These are phyloP conservation scores for Drosophila crucigera DNA, from an alignment of 2,888 invertebrate genomes.

Conservation along the genomic window DNA sequence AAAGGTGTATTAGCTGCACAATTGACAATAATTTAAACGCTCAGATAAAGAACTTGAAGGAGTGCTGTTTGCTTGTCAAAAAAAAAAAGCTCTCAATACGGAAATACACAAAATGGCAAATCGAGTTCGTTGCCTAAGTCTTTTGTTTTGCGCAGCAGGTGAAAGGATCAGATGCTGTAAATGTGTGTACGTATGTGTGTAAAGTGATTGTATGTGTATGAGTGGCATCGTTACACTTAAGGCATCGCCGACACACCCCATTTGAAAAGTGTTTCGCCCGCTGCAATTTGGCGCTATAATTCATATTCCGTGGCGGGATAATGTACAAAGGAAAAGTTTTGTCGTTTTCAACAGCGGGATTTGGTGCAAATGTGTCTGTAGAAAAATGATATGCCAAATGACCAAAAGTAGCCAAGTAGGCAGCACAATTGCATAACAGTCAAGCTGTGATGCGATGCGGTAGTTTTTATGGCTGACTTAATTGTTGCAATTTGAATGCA, in stretches of 20 bases:
- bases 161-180: constrained; percentile 60
- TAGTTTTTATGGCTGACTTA: constrained; percentile 61
- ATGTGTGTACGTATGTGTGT: constrained; percentile 8
- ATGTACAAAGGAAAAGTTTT: constrained; percentile 39
- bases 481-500: constrained; percentile 72
- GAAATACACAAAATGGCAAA: constrained; percentile 50
- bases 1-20: constrained; percentile 48
- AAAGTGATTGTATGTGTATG: constrained; percentile 6
- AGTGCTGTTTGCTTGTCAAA: constrained; percentile 37
- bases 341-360: constrained; percentile 22
- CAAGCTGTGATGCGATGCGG: constrained; percentile 56
- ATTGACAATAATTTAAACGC: constrained; percentile 52
- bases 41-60: constrained; percentile 68
- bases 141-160: constrained; percentile 73
- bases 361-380: constrained; percentile 22
- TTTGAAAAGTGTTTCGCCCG: constrained; percentile 34
- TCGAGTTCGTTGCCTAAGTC: constrained; percentile 76
- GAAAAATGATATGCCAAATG: constrained; percentile 41
- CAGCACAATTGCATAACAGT: constrained; percentile 56
- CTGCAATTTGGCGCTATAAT: constrained; percentile 64
- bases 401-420: constrained; percentile 42
- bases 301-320: constrained; percentile 61
- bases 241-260: constrained; percentile 60
- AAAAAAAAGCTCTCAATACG: constrained; percentile 61
- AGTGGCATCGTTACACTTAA: constrained; percentile 38